phyloP scores from a whole-genome alignment of 1,140 invertebrate species.

The Oryctes rhinoceros region DNA sequence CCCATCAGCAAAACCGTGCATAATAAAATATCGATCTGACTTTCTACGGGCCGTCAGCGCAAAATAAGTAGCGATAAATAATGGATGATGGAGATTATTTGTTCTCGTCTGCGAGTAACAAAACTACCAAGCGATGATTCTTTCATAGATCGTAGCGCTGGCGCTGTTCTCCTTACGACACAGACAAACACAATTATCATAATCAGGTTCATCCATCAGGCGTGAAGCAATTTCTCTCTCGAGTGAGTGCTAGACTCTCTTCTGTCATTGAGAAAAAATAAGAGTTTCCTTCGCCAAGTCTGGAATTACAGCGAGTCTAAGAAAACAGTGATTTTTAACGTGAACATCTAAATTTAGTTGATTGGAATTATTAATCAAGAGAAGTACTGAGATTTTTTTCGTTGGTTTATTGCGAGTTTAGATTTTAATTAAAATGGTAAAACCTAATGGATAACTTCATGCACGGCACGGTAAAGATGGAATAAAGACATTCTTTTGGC shows the following conservation, averaged over 20 bases:
- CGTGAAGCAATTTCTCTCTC: conserved; percentile 13
- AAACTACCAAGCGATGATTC: neutral
- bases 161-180: neutral
- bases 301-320: neutral
- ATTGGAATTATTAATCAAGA: no score
- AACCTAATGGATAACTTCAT: no score
- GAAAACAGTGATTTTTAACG: neutral
- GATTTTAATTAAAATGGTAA: no score
- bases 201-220: conserved; percentile 9
- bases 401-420: no score
- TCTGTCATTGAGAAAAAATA: neutral
- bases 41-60: no score
- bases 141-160: neutral
- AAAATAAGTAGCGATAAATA: neutral
- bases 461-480: no score
- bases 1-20: no score
- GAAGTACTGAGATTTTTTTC: no score
- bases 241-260: neutral
- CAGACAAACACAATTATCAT: conserved; percentile 20
- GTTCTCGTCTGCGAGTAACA: neutral
- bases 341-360: neutral
- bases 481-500: no score
- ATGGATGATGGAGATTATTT: neutral
- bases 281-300: neutral
- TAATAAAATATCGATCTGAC: no score